These are phyloP conservation scores for Chelonoidis abingdonii DNA, from an alignment of 2,113 vertebrate species.

Conservation along the genomic window DNA sequence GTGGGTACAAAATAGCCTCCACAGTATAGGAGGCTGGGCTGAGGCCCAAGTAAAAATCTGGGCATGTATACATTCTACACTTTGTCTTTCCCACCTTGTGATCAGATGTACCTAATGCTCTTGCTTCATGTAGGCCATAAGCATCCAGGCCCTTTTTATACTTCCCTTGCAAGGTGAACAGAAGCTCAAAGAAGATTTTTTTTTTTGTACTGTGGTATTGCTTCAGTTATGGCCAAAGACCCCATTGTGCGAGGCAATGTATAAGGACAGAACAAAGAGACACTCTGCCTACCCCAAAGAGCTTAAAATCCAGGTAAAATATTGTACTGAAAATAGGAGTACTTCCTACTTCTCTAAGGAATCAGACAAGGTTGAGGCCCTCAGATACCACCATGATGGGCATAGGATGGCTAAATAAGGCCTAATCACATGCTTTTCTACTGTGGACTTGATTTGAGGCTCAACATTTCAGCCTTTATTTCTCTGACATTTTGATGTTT, in stretches of 20 bases:
- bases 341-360: neutral
- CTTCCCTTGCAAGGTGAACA: neutral
- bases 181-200: neutral
- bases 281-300: too few species aligned
- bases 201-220: neutral
- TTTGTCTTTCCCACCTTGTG: neutral
- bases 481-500: neutral
- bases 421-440: neutral
- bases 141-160: neutral
- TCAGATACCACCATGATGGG: neutral
- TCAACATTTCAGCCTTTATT: rapidly evolving
- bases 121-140: neutral
- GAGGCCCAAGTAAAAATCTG: neutral
- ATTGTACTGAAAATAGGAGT: neutral
- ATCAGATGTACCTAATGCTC: rapidly evolving
- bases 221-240: neutral
- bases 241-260: neutral
- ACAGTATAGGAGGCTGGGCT: neutral
- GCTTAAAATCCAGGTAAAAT: too few species aligned
- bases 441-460: neutral
- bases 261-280: neutral
- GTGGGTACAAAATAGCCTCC: neutral
- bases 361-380: neutral
- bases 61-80: neutral
- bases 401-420: neutral